Conservation (phyloP, 2,888 invertebrate species). For the Agrilus cyanescens region DNA sequence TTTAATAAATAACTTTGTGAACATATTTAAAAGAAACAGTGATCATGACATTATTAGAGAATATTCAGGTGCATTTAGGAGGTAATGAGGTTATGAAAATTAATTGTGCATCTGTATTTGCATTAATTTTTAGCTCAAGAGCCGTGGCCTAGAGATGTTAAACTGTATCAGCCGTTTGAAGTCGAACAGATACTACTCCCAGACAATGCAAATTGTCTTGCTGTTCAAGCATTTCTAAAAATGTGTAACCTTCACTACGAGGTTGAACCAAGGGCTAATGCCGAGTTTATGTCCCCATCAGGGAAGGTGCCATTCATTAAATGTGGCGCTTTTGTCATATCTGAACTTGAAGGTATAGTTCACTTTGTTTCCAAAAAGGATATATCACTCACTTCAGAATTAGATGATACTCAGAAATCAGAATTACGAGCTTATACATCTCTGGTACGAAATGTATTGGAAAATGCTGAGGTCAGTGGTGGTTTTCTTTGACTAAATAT, state of each 20-base stretch:
- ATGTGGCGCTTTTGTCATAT: slow-evolving; percentile 76
- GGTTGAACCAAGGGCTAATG: slow-evolving; percentile 77
- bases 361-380: slow-evolving; percentile 81
- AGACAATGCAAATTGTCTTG: slow-evolving; percentile 87
- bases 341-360: slow-evolving; percentile 87
- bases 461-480: slow-evolving; percentile 69
- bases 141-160: slow-evolving; percentile 82
- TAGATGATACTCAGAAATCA: slow-evolving; percentile 66
- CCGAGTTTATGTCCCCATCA: slow-evolving; percentile 93
- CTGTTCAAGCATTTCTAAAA: slow-evolving; percentile 85
- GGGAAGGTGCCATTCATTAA: slow-evolving; percentile 87
- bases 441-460: slow-evolving; percentile 75
- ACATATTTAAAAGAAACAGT: no score
- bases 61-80: slow-evolving; percentile 16
- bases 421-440: slow-evolving; percentile 93
- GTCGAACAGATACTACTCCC: slow-evolving; percentile 88
- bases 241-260: slow-evolving; percentile 81
- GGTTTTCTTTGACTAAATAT: slow-evolving; percentile 1
- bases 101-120: not conserved
- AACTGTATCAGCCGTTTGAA: slow-evolving; percentile 80
- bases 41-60: slow-evolving; percentile 14
- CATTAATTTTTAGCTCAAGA: slow-evolving; percentile 57
- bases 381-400: slow-evolving; percentile 55
- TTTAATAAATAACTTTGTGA: no score
- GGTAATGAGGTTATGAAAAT: slow-evolving; percentile 8